Conservation (phyloP, 1,140 invertebrate species). For the Macrostomum lignano region DNA sequence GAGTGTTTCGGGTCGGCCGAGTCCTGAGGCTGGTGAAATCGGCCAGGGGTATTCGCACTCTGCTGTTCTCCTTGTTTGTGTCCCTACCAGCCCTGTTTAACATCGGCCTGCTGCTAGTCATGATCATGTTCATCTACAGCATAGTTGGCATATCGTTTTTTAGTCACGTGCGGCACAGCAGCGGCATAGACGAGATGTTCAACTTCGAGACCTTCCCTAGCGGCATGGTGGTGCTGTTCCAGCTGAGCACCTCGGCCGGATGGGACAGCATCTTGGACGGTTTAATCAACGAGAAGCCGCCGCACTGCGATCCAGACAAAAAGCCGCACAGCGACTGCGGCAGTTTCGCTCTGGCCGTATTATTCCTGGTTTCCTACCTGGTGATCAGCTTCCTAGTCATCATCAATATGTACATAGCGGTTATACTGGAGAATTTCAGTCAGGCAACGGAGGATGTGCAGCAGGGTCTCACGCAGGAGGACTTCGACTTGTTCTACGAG, state of each 20-base stretch:
- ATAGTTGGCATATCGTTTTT: constrained; percentile 85
- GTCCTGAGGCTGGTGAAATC: constrained; percentile 72
- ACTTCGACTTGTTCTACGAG: constrained; percentile 98
- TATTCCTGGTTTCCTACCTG: constrained; percentile 71
- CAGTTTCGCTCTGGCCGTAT: constrained; percentile 61
- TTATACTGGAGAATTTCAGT: constrained; percentile 91
- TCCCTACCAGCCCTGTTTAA: constrained; percentile 76
- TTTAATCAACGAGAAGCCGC: constrained; percentile 53
- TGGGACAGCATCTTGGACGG: constrained; percentile 81
- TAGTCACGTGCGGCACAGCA: constrained; percentile 52
- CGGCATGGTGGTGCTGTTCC: constrained; percentile 69
- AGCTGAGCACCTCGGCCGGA: constrained; percentile 62
- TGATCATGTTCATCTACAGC: constrained; percentile 80
- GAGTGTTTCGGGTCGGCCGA: constrained; percentile 83
- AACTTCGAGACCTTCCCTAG: constrained; percentile 53
- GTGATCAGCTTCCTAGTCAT: constrained; percentile 91
- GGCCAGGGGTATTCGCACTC: constrained; percentile 76
- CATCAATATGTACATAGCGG: constrained; percentile 96
- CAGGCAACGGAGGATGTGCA: constrained; percentile 91
- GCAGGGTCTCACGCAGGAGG: constrained; percentile 74
- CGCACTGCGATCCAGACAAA: constrained; percentile 39
- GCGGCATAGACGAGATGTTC: constrained; percentile 50
- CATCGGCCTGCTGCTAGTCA: constrained; percentile 59
- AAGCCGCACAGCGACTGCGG: constrained; percentile 58
- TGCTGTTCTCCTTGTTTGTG: constrained; percentile 86